Base-by-base conservation (phyloP, 2,888 invertebrate species). In the Xestia xanthographa region DNA sequence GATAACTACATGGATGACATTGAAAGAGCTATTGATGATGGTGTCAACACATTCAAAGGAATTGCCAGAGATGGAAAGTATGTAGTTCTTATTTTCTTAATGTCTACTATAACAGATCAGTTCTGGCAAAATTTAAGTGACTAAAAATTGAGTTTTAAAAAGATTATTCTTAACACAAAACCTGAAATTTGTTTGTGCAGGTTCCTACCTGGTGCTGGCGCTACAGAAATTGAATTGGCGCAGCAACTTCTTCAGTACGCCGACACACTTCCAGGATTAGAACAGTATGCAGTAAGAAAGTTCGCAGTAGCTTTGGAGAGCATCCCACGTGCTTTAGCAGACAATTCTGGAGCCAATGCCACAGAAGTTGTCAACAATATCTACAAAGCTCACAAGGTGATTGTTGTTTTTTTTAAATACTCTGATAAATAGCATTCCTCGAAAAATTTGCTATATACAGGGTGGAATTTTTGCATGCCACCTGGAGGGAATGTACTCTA, bases 1-100 rank as follows among this genome's bases (percentile, higher is more conserved):
- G 99, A 99, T 87, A 99, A 99, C 94, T 98, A 98, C 91, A 99
- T 99, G 99, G 99, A 99, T 94, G 99, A 99, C 91, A 98, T 99
- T 90, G 99, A 99, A 95, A 97, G 99, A 80, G 99, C 99, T 43
- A 98, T 99, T 89, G 99, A 99, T 95, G 99, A 99, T 96, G 99
- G 99, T 80, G 99, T 99, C 34, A 99, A 99, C 93, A 99, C 99
- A 50, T 99, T 99, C 96, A 99, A 99, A 94, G 98, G 98, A 72
- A 96, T 99, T 56, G 98, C 98, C 0, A 97, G 98, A 91, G 98
- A 98, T 93, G 97, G 97, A 89, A 96, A 97, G 95, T 97, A 93
- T 86, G 48, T 68, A 22, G 5, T 68, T 26, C 17, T n/a, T 11
- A 12, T 56, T 66, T 34, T 45, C 17, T 41, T 5, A 6, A 79